Percentiles rank a stretch among this genome's conserved stretches.
phyloP scores from a whole-genome alignment of 2,113 vertebrate genomes.

The Butastur rufipennis region DNA sequence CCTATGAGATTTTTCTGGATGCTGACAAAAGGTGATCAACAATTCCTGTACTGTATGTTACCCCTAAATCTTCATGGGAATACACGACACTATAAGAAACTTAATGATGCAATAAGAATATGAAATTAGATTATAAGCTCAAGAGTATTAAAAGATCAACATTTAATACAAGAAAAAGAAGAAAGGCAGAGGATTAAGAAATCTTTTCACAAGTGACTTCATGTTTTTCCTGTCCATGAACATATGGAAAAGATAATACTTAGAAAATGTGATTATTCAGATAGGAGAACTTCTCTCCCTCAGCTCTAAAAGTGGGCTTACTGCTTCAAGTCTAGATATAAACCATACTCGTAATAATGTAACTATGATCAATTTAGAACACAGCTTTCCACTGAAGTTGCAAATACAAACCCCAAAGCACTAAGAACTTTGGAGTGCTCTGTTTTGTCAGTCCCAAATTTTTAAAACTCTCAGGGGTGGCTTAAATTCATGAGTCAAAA shows the following conservation, averaged over 20 bases:
- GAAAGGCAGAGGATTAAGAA: constrained; percentile 2
- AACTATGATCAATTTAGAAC: neutral
- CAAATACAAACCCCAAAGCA: neutral
- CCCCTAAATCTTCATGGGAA: neutral
- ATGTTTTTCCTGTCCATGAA: neutral
- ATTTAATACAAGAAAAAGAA: neutral
- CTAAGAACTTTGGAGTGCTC: neutral
- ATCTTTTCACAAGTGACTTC: neutral
- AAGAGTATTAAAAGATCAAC: neutral
- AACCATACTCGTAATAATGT: neutral
- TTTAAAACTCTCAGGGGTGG: neutral
- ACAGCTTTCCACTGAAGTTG: neutral
- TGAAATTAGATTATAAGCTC: neutral
- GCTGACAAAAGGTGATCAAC: neutral
- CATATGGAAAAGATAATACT: constrained; percentile 17
- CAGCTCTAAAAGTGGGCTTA: neutral
- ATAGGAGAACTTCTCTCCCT: neutral
- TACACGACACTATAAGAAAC: neutral
- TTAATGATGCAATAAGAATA: constrained; percentile 3
- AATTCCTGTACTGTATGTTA: neutral
- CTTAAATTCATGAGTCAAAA: neutral
- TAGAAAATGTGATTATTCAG: neutral
- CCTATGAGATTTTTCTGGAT: neutral
- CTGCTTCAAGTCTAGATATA: neutral
- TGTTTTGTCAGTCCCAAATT: neutral